phyloP scores from a whole-genome alignment of 2,113 vertebrate species.

The Neolamprologus falcicula region DNA sequence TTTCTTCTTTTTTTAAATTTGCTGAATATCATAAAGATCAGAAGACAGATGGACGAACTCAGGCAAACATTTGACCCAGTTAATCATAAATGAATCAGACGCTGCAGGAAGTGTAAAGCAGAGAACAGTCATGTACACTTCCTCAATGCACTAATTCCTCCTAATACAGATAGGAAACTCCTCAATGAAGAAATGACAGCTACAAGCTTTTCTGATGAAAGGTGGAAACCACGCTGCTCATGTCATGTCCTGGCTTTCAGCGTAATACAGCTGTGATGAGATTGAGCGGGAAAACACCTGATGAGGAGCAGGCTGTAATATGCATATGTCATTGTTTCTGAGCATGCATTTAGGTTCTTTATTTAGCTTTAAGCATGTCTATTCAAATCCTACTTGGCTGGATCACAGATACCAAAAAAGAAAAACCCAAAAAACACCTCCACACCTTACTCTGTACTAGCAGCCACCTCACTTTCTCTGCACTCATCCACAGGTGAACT shows the following conservation, averaged over 20 bases:
- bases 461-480: background rate
- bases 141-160: conserved; percentile 36
- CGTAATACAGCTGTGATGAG: background rate
- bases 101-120: conserved; percentile 8
- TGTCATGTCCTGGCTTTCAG: background rate
- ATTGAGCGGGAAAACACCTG: background rate
- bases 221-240: background rate
- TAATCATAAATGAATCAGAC: background rate
- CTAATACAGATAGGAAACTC: conserved; percentile 13
- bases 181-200: background rate
- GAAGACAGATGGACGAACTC: background rate
- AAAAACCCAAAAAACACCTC: background rate
- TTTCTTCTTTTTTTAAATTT: accelerated
- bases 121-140: background rate
- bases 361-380: conserved; percentile 3
- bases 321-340: background rate
- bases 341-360: background rate
- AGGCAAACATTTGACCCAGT: conserved; percentile 7
- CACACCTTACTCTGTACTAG: background rate
- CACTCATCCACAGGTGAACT: conserved; percentile 39
- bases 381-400: background rate
- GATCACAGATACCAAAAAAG: background rate
- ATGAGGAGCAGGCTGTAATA: background rate
- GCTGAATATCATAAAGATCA: background rate
- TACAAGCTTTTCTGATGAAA: background rate